Percentiles rank a stretch among this genome's conserved stretches.
Conservation (phyloP, 1,140 invertebrate species). For the Coboldia fuscipes region DNA sequence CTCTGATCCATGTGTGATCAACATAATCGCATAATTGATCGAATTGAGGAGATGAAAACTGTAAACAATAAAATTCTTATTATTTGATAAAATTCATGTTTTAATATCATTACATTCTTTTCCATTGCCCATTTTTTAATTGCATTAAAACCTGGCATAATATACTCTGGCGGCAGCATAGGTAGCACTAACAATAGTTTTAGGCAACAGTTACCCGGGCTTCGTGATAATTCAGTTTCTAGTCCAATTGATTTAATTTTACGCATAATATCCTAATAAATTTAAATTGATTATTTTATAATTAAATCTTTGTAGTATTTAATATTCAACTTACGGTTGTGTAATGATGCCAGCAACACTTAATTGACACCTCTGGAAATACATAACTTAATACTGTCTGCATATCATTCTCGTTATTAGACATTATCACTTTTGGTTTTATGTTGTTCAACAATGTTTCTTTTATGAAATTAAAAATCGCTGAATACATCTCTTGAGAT, state of each 20-base stretch:
- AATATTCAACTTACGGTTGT: slow-evolving; percentile 1
- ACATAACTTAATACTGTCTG: not conserved
- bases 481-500: slow-evolving; percentile 2
- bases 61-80: not conserved
- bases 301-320: too few relatives aligned
- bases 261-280: not conserved
- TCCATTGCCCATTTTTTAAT: slow-evolving; percentile 5
- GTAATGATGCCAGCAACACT: slow-evolving; percentile 4
- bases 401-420: slow-evolving; percentile 1
- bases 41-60: not conserved
- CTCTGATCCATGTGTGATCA: slow-evolving; percentile 3
- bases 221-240: slow-evolving; percentile 1
- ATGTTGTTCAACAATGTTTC: not conserved
- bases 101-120: not conserved
- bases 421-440: slow-evolving; percentile 2
- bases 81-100: not conserved
- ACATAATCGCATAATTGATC: slow-evolving; percentile 3
- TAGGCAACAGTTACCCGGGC: slow-evolving; percentile 1
- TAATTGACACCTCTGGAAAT: slow-evolving; percentile 4
- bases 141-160: slow-evolving; percentile 2
- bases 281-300: too few relatives aligned
- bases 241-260: slow-evolving; percentile 2
- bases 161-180: slow-evolving; percentile 4
- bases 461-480: slow-evolving; percentile 2
- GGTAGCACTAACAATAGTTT: slow-evolving; percentile 5